Evolutionary conservation across 2,888 invertebrate genomes (phyloP).

Genomic region (Aporophyla nigra): DNA sequence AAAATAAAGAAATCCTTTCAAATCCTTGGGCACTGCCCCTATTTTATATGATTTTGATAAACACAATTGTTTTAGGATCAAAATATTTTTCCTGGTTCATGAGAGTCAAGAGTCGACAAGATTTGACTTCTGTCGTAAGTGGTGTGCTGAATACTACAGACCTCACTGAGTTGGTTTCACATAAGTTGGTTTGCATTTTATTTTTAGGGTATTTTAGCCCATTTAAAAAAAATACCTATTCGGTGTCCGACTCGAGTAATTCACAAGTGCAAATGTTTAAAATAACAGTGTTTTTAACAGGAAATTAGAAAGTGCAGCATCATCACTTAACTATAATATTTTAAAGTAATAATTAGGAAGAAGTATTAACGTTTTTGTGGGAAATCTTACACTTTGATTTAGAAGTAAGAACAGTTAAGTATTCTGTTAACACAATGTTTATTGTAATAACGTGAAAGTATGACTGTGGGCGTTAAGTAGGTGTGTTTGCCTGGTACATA

Average conservation of each 20-base stretch:
- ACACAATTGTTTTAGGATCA: background rate
- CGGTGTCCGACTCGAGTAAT: conserved; percentile 1
- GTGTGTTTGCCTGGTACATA: background rate
- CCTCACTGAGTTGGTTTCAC: too few species aligned
- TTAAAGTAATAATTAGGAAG: conserved; percentile 20
- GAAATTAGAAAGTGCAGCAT: conserved; percentile 59
- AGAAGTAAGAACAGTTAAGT: conserved; percentile 21
- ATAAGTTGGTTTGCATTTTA: too few species aligned
- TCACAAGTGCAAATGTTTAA: conserved; percentile 30
- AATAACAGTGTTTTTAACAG: conserved; percentile 60
- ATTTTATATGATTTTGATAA: background rate
- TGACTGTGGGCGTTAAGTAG: background rate
- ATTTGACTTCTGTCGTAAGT: background rate
- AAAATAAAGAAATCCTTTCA: background rate
- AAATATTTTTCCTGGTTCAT: background rate
- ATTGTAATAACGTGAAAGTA: background rate
- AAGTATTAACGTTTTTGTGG: conserved; percentile 28
- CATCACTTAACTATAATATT: conserved; percentile 22
- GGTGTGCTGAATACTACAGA: background rate
- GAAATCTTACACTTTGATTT: conserved; percentile 11
- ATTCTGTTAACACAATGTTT: background rate
- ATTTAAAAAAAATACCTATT: background rate
- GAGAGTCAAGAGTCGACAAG: too few species aligned
- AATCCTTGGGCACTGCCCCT: background rate
- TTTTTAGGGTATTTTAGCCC: background rate